phyloP scores from a whole-genome alignment of 92 coral and sea anemone species.

The Paragorgia papillata region DNA sequence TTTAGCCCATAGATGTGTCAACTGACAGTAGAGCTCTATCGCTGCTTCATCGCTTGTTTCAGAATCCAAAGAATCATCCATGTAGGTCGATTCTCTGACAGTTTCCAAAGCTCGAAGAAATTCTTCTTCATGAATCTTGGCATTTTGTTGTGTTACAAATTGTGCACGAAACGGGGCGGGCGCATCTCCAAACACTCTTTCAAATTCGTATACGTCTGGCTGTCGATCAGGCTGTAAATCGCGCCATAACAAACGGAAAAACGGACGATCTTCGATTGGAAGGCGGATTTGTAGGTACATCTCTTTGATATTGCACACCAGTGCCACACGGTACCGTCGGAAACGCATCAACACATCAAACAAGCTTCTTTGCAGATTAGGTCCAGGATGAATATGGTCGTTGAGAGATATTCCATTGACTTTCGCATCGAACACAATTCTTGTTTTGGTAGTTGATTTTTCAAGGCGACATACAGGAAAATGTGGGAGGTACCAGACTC shows the following conservation, averaged over 20 bases:
- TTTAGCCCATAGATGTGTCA: constrained; percentile 13
- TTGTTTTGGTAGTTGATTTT: too few species aligned
- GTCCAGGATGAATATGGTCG: constrained; percentile 58
- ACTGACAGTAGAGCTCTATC: constrained; percentile 40
- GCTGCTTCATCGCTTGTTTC: constrained; percentile 20
- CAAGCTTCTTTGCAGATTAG: too few species aligned
- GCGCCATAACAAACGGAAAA: too few species aligned
- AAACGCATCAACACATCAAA: too few species aligned
- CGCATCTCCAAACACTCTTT: constrained; percentile 16
- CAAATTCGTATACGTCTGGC: too few species aligned
- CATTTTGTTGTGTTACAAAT: constrained; percentile 8
- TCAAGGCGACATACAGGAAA: constrained; percentile 72
- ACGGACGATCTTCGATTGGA: too few species aligned
- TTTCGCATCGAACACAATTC: constrained; percentile 66
- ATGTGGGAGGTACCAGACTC: constrained; percentile 63
- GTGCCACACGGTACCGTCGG: too few species aligned
- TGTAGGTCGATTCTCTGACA: constrained; percentile 20
- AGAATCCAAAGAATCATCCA: constrained; percentile 45
- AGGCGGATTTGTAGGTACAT: too few species aligned
- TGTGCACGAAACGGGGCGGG: constrained; percentile 44
- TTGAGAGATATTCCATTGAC: constrained; percentile 57
- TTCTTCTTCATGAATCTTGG: not conserved
- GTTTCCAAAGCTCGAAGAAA: constrained; percentile 34
- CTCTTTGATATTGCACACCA: too few species aligned
- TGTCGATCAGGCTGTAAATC: too few species aligned